Evolutionary conservation across 2,797 vertebrate genomes (phyloP), one percentile per base, ranked within the genome.

Genomic region (Graptemys geographica): DNA sequence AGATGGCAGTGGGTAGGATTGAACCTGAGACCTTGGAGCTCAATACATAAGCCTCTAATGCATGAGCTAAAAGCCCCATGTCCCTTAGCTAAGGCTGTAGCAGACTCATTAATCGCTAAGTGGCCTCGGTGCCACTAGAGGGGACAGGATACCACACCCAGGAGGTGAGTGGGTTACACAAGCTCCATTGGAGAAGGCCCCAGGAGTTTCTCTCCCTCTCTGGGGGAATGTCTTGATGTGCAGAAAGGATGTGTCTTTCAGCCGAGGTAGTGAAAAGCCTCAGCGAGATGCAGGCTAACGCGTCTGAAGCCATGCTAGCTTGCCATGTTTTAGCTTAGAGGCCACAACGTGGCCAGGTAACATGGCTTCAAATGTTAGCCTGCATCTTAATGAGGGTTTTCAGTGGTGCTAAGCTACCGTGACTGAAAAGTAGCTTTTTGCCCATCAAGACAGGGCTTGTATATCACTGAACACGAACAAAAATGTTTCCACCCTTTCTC

Each of bases 381-480:
- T 10, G 1, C 62, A 89, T 91, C 33, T 15, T 76, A 87, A 83
- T 25, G 31, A 21, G 18, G 2, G 6, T 62, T 93, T 49, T 44
- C 69, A 57, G 44, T 2, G 12, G 1, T 84, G 69, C 59, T 87
- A 13, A 62, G 41, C 10, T 79, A 31, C 86, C 81, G 56, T 84
- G 56, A 80, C 81, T 86, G 83, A 44, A 57, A 51, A 28, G 3
- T 0, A 0, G 33, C 89, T 51, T 90, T 23, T 72, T 44, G 83
- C 79, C 49, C 79, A 41, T 62, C 87, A 62, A 28, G 59, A 31
- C 11, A 12, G 27, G 57, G 25, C 11, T 59, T 59, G 57, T 28
- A 33, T 1, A 0, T 44, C 82, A 83, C 84, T 86, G 86, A 27
- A 6, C 52, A 1, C 51, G 44, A 1, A 2, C 51, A 47, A 88